Evolutionary conservation across 2,888 invertebrate genomes (phyloP), one percentile per base, ranked within the genome.

Genomic region (Loripinus fragilis): DNA sequence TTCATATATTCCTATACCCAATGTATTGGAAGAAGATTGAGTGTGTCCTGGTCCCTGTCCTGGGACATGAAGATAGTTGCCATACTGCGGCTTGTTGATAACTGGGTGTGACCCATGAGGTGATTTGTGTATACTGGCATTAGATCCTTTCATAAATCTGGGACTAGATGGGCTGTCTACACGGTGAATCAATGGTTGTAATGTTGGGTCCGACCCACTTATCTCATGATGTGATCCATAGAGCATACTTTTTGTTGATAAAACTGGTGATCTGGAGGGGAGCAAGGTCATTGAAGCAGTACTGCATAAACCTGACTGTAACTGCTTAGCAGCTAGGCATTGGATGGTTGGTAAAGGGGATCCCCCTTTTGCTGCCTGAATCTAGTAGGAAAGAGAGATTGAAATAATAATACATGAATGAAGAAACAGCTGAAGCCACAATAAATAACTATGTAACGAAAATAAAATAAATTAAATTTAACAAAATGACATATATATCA

Each of bases 21-120:
- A 38, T 38, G 38, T 8, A 8, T 8, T 12, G 5, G 38, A 5
- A 38, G 38, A 38, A 38, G 7, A 5, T 38, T 8, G 38, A 38
- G 7, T 5, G 38, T 5, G 12, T 38, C 38, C 38, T 5, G 38
- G 45, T 15, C 7, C 28, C 2, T 2, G 2, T 33, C 60, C 60
- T 8, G 60, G 60, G 12, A 60, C 60, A 60, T 60, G 60, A 17
- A 60, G 33, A 33, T 60, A 60, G 30, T 25, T 30, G 5, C 60
- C 60, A 60, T 60, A 60, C 33, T 60, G 60, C 17, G 60, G 60
- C 17, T 60, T 33, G 33, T 33, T 60, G 33, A 60, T 7, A 28
- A 28, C 25, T 23, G 25, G 2, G 10, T 52, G 52, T 28, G 25
- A 28, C 2, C 10, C 28, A 5, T 52, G 12, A 52, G 52, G 52